Base-by-base conservation (phyloP, 2,797 vertebrate species). In the Hoplostethus atlanticus region DNA sequence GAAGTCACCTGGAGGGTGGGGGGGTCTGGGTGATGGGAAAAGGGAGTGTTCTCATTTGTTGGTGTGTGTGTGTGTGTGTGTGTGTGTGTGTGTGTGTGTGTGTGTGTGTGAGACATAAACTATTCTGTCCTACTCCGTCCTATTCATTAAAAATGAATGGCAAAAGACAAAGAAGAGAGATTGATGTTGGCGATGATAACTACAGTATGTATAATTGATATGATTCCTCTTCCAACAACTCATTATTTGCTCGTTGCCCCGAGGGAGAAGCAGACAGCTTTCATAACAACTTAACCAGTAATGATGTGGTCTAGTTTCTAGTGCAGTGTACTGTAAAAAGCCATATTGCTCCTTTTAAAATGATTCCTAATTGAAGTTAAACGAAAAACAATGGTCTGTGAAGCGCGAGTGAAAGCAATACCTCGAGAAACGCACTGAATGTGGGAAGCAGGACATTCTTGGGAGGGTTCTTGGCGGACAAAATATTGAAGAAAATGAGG, bases 401-500 rank as follows among this genome's bases (percentile, higher is more conserved):
- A 55, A 46, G 48, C n/a, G 48, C 21, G 66, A 17, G 30, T 34
- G 42, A 13, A 54, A 64, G 53, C 9, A n/a, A 75, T 21, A 54
- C 59, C 15, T 58, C 38, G 54, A 76, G 21, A 42, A 76, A 69
- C 55, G 50, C 40, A 61, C 65, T 47, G 55, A 25, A 12, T 79
- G 80, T 44, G 48, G 77, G 54, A 70, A 75, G 74, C 69, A 25
- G 71, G 12, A 64, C 71, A 86, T 88, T 87, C 69, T 80, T 84
- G 52, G 47, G 58, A 73, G 47, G 66, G 81, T 62, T 79, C 51
- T 68, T 68, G 73, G 76, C 75, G 76, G 61, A 90, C 77, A 81
- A 83, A 87, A 77, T 77, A 82, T 64, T 70, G 74, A 71, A 72
- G 76, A 80, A 84, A 89, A 79, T 31, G 64, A 67, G 81, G 81